Conservation (phyloP, 1,140 invertebrate species). For the Microvelia longipes region DNA sequence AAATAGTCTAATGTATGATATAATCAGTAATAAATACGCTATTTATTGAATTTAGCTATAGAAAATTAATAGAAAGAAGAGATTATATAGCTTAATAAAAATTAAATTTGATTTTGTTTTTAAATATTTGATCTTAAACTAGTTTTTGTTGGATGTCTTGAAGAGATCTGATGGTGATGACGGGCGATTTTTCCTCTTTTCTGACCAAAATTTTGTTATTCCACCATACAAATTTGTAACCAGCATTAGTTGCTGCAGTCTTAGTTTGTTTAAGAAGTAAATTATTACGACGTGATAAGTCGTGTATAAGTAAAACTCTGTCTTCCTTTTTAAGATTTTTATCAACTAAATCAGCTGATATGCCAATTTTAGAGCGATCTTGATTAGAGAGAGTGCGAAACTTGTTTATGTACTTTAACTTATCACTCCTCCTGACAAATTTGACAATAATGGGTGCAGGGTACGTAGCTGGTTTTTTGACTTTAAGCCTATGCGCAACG, state of each 20-base stretch:
- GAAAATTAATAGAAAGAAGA: too few relatives aligned
- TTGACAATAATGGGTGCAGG: not conserved
- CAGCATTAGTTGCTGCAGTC: not conserved
- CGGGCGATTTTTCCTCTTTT: not conserved
- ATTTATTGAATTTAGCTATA: too few relatives aligned
- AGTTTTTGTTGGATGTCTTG: not conserved
- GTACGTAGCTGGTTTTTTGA: not conserved
- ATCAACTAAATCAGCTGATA: not conserved
- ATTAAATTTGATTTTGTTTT: too few relatives aligned
- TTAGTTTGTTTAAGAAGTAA: not conserved
- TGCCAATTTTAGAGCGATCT: not conserved
- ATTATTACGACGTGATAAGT: not conserved
- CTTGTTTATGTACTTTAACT: not conserved
- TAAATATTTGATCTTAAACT: not conserved
- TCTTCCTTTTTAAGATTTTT: not conserved
- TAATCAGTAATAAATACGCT: too few relatives aligned
- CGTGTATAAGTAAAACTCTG: not conserved
- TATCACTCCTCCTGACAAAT: not conserved
- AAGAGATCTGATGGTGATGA: not conserved
- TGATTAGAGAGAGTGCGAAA: not conserved
- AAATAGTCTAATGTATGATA: too few relatives aligned
- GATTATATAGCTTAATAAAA: not conserved
- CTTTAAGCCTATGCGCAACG: not conserved
- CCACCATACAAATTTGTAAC: not conserved
- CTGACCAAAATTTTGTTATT: not conserved